A percentile compares a stretch with the other conserved stretches of the same genome.
Evolutionary conservation across 2,888 invertebrate species (phyloP).

Genomic region (Polydrusus pterygomalis): DNA sequence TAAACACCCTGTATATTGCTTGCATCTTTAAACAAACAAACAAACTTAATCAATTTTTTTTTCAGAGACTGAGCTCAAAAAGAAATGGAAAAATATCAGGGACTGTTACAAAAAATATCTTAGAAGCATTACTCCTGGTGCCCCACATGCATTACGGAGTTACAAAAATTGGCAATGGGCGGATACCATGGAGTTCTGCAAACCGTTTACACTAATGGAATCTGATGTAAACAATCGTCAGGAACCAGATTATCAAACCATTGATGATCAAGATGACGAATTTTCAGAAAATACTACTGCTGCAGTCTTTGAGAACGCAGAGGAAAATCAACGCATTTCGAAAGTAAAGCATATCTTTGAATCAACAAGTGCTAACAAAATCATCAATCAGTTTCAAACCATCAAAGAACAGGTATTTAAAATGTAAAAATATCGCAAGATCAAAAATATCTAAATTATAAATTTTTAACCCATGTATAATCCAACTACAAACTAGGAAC

Average conservation of each 20-base stretch:
- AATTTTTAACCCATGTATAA: too few species aligned
- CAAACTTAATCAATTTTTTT: background rate
- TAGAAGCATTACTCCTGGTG: background rate
- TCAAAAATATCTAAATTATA: too few species aligned
- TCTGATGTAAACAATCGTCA: background rate
- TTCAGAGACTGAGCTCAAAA: background rate
- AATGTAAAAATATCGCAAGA: too few species aligned
- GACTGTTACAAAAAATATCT: slow-evolving; percentile 14
- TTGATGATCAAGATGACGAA: background rate
- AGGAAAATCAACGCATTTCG: background rate
- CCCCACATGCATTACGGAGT: background rate
- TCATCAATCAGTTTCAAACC: background rate
- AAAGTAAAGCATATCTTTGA: background rate
- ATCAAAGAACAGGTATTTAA: background rate
- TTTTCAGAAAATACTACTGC: background rate
- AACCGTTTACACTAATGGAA: background rate
- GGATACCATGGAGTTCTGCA: slow-evolving; percentile 5
- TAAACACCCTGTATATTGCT: too few species aligned
- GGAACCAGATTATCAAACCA: background rate
- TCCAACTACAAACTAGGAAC: too few species aligned
- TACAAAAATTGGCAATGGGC: slow-evolving; percentile 24
- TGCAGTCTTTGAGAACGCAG: background rate
- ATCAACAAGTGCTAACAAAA: background rate
- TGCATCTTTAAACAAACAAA: too few species aligned
- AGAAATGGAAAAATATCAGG: slow-evolving; percentile 22